A percentile compares a stretch with the other conserved stretches of the same genome.
Conservation (phyloP, 2,113 vertebrate species). For the Eptesicus fuscus region DNA sequence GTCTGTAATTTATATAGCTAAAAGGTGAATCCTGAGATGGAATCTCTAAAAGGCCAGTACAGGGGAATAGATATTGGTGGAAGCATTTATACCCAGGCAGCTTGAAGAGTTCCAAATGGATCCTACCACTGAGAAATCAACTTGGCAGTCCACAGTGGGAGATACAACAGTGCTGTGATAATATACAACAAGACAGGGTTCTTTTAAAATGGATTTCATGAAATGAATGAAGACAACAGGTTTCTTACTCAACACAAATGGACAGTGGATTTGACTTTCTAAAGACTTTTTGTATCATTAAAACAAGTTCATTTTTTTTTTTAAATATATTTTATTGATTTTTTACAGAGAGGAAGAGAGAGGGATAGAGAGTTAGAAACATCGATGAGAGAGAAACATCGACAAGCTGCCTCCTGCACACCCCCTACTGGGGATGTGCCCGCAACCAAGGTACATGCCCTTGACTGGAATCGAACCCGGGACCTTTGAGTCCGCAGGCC, state of each 20-base stretch:
- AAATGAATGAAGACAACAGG: constrained; percentile 82
- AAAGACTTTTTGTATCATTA: constrained; percentile 65
- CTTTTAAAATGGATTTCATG: constrained; percentile 81
- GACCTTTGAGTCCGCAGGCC: too few relatives aligned
- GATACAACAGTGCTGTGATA: constrained; percentile 81
- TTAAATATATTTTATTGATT: too few relatives aligned
- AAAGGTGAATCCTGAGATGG: constrained; percentile 61
- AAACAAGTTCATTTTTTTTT: constrained; percentile 59
- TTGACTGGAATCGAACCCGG: too few relatives aligned
- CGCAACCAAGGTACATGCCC: too few relatives aligned
- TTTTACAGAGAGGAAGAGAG: too few relatives aligned
- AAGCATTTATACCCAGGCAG: constrained; percentile 84
- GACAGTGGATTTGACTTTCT: constrained; percentile 79
- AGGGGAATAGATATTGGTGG: constrained; percentile 70
- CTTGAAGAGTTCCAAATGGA: constrained; percentile 91
- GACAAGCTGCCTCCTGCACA: too few relatives aligned
- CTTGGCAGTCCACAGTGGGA: constrained; percentile 87
- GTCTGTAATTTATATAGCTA: constrained; percentile 61
- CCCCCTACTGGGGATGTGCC: too few relatives aligned
- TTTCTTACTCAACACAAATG: constrained; percentile 75
- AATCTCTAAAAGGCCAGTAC: constrained; percentile 57
- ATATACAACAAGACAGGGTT: constrained; percentile 80
- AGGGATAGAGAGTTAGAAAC: too few relatives aligned
- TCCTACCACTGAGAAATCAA: constrained; percentile 90
- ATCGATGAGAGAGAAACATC: too few relatives aligned